Evolutionary conservation across 2,797 vertebrate species (phyloP).

Genomic region (Phataginus tetradactyla): DNA sequence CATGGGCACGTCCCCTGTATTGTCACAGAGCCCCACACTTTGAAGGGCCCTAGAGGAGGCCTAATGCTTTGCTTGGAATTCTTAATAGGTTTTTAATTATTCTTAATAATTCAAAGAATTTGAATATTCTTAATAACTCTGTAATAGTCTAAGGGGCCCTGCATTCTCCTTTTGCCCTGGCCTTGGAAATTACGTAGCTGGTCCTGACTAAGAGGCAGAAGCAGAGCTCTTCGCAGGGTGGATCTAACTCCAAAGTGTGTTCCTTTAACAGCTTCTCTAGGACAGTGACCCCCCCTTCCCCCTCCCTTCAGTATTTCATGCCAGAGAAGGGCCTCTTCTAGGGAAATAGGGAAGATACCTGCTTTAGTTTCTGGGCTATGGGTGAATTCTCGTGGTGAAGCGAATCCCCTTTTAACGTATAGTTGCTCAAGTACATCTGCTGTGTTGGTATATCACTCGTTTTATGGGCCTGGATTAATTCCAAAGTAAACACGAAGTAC

Average conservation of each 20-base stretch:
- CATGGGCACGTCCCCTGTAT: background rate
- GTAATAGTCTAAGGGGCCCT: background rate
- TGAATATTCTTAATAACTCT: background rate
- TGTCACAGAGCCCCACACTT: background rate
- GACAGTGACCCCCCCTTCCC: fast-evolving
- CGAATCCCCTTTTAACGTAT: slow-evolving; percentile 62
- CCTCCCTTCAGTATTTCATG: fast-evolving
- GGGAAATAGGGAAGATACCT: background rate
- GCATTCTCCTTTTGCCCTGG: background rate
- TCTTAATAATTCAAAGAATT: background rate
- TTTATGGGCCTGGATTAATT: slow-evolving; percentile 84
- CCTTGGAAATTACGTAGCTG: background rate
- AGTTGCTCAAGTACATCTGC: slow-evolving; percentile 73
- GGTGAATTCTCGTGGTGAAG: slow-evolving; percentile 23
- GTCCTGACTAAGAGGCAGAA: background rate
- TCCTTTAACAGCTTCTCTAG: background rate
- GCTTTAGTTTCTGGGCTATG: background rate
- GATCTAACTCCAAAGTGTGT: background rate
- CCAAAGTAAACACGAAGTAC: slow-evolving; percentile 82
- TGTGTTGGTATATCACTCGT: slow-evolving; percentile 76
- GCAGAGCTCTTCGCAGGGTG: fast-evolving
- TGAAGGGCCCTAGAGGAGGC: background rate
- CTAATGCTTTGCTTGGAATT: background rate
- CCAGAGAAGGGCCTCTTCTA: background rate
- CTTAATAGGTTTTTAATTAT: background rate